Conservation (phyloP, 2,888 invertebrate species). For the Amphipoea lucens region DNA sequence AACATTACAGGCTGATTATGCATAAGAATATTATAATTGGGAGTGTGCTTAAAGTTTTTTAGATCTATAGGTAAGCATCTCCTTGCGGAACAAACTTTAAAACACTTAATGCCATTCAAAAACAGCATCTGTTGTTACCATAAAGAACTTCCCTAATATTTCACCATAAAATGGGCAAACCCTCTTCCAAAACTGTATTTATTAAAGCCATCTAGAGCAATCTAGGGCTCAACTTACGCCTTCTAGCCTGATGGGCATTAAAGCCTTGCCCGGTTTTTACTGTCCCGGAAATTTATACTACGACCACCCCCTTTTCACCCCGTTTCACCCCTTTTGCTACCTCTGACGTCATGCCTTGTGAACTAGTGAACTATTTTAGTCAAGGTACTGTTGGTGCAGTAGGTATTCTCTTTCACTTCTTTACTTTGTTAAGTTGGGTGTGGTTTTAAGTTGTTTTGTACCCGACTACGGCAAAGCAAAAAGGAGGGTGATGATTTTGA, state of each 20-base stretch:
- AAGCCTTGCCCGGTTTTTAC: slow-evolving; percentile 41
- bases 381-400: slow-evolving; percentile 25
- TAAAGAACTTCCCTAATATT: slow-evolving; percentile 27
- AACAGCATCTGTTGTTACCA: slow-evolving; percentile 17
- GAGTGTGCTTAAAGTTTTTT: too few relatives aligned
- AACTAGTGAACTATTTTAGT: slow-evolving; percentile 52
- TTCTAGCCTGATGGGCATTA: slow-evolving; percentile 51
- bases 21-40: too few relatives aligned
- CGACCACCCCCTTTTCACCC: slow-evolving; percentile 37
- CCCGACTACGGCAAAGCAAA: too few relatives aligned
- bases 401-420: slow-evolving; percentile 20
- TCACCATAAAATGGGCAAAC: slow-evolving; percentile 31
- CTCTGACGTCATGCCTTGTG: slow-evolving; percentile 54
- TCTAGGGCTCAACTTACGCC: slow-evolving; percentile 46
- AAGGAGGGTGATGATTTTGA: too few relatives aligned
- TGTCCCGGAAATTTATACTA: slow-evolving; percentile 53
- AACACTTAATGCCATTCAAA: slow-evolving; percentile 17
- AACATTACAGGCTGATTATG: too few relatives aligned
- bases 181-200: slow-evolving; percentile 41
- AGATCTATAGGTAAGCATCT: too few relatives aligned
- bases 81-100: neutral
- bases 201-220: slow-evolving; percentile 37
- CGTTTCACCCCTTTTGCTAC: slow-evolving; percentile 31
- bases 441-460: neutral
- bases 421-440: neutral